Conservation (phyloP, 2,888 invertebrate genomes). For the Oasisia sp. region DNA sequence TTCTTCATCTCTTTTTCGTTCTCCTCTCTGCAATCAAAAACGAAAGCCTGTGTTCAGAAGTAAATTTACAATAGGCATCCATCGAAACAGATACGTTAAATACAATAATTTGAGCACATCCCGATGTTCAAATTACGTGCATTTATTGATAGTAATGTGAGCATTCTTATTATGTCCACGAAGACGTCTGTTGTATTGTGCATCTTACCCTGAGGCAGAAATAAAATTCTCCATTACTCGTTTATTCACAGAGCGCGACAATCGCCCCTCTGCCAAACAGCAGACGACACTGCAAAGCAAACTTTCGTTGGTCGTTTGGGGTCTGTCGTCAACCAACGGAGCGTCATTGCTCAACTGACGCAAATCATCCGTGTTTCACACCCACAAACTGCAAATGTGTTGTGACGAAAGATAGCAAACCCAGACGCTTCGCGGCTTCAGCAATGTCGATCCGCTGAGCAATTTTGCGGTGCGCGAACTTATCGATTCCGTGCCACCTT, state of each 20-base stretch:
- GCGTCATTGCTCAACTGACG: not conserved
- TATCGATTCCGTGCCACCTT: not conserved
- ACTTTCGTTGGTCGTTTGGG: not conserved
- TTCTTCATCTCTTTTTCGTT: not conserved
- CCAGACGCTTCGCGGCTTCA: not conserved
- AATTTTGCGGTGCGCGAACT: not conserved
- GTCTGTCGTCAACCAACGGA: not conserved
- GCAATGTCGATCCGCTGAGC: not conserved
- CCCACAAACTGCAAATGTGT: not conserved
- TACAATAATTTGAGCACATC: too few species aligned
- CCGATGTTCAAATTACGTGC: not conserved
- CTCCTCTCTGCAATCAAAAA: not conserved
- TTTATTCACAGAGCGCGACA: not conserved
- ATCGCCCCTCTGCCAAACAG: not conserved
- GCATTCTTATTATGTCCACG: not conserved
- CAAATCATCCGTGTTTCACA: too few species aligned
- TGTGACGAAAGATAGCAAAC: not conserved
- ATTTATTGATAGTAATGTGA: not conserved
- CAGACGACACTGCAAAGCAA: not conserved
- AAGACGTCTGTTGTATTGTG: not conserved
- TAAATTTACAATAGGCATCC: not conserved
- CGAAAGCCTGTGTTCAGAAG: not conserved
- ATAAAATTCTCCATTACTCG: not conserved
- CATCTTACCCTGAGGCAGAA: not conserved
- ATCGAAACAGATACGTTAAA: not conserved